Conservation (phyloP, 2,113 vertebrate genomes). For the Dicerorhinus sumatrensis region DNA sequence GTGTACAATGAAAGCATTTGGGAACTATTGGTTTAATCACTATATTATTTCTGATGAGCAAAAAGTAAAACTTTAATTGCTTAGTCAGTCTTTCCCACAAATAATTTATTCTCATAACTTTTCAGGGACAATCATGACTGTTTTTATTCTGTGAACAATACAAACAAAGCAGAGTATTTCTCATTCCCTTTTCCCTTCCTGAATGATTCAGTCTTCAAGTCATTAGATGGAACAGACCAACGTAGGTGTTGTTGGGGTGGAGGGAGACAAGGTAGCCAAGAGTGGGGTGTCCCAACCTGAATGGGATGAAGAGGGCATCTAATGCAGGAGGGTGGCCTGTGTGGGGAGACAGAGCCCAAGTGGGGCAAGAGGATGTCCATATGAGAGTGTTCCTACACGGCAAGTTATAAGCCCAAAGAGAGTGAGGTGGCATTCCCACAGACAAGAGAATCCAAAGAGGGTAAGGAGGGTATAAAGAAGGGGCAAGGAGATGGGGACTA, state of each 20-base stretch:
- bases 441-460: neutral
- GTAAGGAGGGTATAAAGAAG: neutral
- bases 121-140: neutral
- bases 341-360: neutral
- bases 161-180: neutral
- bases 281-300: neutral
- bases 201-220: slow-evolving; percentile 7
- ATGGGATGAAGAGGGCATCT: neutral
- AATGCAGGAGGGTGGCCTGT: neutral
- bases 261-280: neutral
- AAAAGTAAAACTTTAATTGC: neutral
- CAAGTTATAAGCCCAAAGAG: neutral
- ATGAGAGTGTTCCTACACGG: neutral
- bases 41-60: neutral
- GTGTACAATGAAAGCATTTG: neutral
- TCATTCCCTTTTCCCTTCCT: neutral
- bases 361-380: neutral
- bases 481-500: neutral
- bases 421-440: neutral
- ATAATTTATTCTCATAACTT: slow-evolving; percentile 15
- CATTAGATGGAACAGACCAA: neutral
- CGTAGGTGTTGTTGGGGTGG: neutral
- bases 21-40: neutral
- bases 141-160: slow-evolving; percentile 42
- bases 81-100: neutral